Evolutionary conservation across 2,888 invertebrate genomes (phyloP), one percentile per base, ranked within the genome.

Genomic region (Ophion obscuratus): DNA sequence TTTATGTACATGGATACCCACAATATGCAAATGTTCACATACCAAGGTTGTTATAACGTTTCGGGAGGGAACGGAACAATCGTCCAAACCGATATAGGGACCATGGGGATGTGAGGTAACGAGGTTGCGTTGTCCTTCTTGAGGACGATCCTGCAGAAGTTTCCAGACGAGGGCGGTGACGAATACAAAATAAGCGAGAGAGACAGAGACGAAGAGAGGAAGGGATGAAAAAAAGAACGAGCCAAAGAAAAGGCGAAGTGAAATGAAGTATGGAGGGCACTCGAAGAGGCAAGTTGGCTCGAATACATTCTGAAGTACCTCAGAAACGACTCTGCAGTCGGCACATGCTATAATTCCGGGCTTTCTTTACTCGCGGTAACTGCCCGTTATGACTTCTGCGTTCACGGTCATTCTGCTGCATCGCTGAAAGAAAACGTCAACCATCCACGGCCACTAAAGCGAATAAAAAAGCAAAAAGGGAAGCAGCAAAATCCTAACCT

Each of bases 71-170:
- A 53, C 20, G 57, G 40, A 61, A 59, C 57, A 47, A 73, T 77
- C 73, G 81, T 79, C 53, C 59, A 24, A 24, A 47, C 64, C 64
- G 61, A 47, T 66, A 67, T 24, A 77, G 17, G 86, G 80, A 86
- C 75, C 36, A 83, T 87, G 82, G 87, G 87, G 82, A 89, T 81
- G 84, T 84, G 87, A 89, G 90, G 90, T 91, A 91, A 91, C 89
- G 90, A 92, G 89, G 88, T 89, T 89, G 90, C 82, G 62, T 76
- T 77, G 81, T 86, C 83, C 85, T 75, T 77, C 57, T 76, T 61
- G 57, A 83, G 80, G 67, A 83, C 76, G 87, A 61, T 79, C 73
- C 70, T 47, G 40, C 20, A 53, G 75, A 61, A 78, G 66, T 59
- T 61, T 31, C 79, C 68, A 77, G 79, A 86, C 81, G 73, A 77